phyloP scores from a whole-genome alignment of 1,140 invertebrate species.

The Hylyphantes graminicola region DNA sequence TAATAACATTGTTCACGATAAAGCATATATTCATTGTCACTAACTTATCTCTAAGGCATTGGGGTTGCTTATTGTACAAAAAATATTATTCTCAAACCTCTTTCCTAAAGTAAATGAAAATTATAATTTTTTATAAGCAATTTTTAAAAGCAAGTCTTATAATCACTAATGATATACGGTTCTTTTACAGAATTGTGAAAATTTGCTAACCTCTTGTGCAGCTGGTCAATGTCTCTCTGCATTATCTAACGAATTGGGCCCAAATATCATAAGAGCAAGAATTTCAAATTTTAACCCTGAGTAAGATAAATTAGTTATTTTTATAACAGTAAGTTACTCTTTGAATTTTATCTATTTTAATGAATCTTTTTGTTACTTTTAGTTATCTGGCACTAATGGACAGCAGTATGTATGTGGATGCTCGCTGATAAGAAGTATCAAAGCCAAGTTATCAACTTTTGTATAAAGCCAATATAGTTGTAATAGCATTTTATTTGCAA shows the following conservation, averaged over 20 bases:
- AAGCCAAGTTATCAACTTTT: too few relatives aligned
- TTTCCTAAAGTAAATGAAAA: neutral
- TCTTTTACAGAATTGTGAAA: conserved; percentile 70
- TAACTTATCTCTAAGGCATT: neutral
- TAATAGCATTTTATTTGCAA: too few relatives aligned
- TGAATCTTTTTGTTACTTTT: conserved; percentile 76
- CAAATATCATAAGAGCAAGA: conserved; percentile 71
- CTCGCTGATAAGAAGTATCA: too few relatives aligned
- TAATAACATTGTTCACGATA: neutral
- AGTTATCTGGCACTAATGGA: conserved; percentile 27
- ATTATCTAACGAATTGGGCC: conserved; percentile 70
- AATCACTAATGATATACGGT: conserved; percentile 24
- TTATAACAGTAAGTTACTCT: conserved; percentile 82
- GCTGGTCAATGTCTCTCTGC: conserved; percentile 71
- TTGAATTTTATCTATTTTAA: conserved; percentile 91
- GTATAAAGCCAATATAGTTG: too few relatives aligned
- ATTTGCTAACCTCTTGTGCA: conserved; percentile 71
- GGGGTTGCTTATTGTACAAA: neutral
- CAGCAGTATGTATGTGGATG: conserved; percentile 3
- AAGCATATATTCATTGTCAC: neutral
- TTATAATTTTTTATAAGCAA: neutral
- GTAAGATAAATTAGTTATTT: neutral
- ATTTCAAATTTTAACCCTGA: conserved; percentile 71
- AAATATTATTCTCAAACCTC: neutral
- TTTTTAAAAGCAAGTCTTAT: neutral